Base-by-base conservation (phyloP, 2,113 vertebrate genomes). In the Lagopus leucura region DNA sequence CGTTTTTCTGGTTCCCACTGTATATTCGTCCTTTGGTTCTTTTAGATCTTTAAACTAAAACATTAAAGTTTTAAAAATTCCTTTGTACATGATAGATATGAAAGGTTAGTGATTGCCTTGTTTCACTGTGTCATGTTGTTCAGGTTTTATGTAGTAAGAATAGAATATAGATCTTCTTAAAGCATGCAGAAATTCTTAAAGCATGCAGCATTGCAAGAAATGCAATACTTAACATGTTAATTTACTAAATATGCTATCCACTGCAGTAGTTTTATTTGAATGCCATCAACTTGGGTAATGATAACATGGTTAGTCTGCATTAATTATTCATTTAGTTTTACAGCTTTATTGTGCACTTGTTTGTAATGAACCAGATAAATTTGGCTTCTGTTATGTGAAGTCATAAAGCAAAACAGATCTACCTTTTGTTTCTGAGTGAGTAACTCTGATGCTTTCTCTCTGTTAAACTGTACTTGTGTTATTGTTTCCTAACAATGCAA, bases 311-410 rank as follows among this genome's bases (percentile, higher is more conserved):
- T 93, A 88, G 18, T 55, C n/a, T 86, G 27, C 64, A 34, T 58
- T 81, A 22, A 30, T 65, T 91, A 88, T 72, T 92, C 4, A 86
- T 91, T 91, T 91, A 38, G 22, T 72, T 91, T 88, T 86, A 80
- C 72, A 88, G 32, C 60, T 95, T 80, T 77, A 80, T 92, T 83
- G 71, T 48, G 34, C 21, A 15, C 24, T 82, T 66, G 27, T 38
- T 2, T n/a, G 18, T 85, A 94, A 79, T 42, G 72, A 92, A 54
- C 24, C 36, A 65, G 30, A 55, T 86, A 71, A 83, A 11, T 1
- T 1, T 74, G 42, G 25, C 43, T 89, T 88, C 4, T 74, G 30
- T 81, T 83, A 45, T 36, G 47, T 83, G 60, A 91, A 71, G 38
- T 83, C 19, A 32, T 28, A 81, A 57, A 93, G 57, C 47, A 69